phyloP scores from a whole-genome alignment of 2,113 vertebrate species.

The Origma solitaria region DNA sequence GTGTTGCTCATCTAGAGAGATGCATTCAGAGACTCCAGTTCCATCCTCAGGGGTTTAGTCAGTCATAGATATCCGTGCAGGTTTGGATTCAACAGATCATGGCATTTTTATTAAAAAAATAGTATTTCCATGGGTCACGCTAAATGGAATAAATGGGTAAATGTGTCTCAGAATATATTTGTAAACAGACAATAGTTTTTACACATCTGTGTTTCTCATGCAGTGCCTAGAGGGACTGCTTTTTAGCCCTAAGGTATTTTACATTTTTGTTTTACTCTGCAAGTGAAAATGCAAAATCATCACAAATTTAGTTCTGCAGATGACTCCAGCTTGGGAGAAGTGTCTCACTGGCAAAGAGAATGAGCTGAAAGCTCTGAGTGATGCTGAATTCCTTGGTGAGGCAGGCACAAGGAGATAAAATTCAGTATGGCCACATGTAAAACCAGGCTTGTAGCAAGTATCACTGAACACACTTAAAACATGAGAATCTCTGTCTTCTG shows the following conservation, averaged over 20 bases:
- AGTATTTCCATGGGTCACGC: not conserved
- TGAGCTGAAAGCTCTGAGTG: not conserved
- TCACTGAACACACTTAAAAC: not conserved
- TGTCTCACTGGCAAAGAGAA: not conserved
- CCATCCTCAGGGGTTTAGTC: not conserved
- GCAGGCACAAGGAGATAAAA: not conserved
- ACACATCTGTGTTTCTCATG: not conserved
- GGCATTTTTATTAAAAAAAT: not conserved
- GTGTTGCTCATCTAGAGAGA: not conserved
- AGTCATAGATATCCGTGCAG: not conserved
- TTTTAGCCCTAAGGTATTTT: not conserved
- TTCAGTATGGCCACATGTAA: not conserved
- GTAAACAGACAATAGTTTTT: not conserved
- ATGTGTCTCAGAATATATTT: not conserved
- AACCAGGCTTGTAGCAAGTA: not conserved
- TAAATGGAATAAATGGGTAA: not conserved
- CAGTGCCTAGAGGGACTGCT: not conserved
- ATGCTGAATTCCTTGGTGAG: not conserved
- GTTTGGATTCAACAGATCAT: not conserved
- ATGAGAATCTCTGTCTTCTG: not conserved
- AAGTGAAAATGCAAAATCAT: not conserved
- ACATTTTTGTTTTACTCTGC: not conserved
- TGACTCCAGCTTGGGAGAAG: not conserved
- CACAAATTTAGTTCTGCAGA: not conserved
- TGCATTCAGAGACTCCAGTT: accelerated